Evolutionary conservation across 2,113 vertebrate species (phyloP), one percentile per base, ranked within the genome.

Genomic region (Ptychochromis oligacanthus): DNA sequence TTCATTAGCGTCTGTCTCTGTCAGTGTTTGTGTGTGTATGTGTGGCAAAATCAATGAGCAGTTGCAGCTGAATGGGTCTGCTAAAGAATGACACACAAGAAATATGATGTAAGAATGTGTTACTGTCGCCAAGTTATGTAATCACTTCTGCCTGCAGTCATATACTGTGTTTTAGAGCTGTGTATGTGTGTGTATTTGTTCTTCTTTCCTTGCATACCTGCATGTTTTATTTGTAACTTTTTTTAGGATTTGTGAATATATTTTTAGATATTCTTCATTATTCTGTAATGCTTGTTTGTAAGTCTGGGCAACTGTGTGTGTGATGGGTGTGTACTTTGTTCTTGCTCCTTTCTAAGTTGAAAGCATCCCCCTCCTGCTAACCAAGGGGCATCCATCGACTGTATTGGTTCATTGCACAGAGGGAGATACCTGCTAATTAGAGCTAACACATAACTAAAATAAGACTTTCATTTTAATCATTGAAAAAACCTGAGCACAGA

Each of bases 41-140:
- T 58, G 43, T 31, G 65, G 36, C 36, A 38, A 62, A 85, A 80
- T 89, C 80, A 90, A 87, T 82, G 84, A 89, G 64, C 11, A 12
- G 49, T 67, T 87, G 77, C 49, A 59, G 82, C 70, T 90, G 64
- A 85, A 85, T 83, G 80, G 80, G 52, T 20, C 82, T 55, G 78
- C 61, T 83, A 64, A 91, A 80, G 83, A 92, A 76, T 81, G 83
- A 86, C 87, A 90, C 87, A 88, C 55, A 89, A 82, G 65, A 81
- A 87, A 88, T 74, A 84, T 94, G 92, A 93, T 92, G 88, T 91
- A 93, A 93, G 83, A 87, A 87, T 81, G 86, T 82, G 87, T 91
- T 56, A 80, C 60, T 84, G 67, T 82, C 34, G n/a, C 58, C 7
- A 8, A n/a, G 75, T 94, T 92, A 93, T 74, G 54, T 91, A 94